Base-by-base conservation (phyloP, 2,888 invertebrate species). In the Dioctria rufipes region DNA sequence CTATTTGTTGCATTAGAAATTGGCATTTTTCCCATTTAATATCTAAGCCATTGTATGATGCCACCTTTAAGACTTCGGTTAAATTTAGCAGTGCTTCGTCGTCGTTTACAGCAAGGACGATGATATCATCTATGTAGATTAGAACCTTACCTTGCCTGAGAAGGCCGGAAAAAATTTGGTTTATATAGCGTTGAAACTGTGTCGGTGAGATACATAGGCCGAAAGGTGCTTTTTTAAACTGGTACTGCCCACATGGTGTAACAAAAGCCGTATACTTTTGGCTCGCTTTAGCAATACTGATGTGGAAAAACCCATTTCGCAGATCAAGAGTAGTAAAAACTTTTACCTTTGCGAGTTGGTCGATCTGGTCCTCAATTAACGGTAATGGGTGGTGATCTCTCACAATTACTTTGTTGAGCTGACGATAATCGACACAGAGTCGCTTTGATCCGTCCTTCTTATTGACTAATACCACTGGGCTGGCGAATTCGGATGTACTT, bases 381-480 rank as follows among this genome's bases (percentile, higher is more conserved):
- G 54, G 54, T 11, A 54, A n/a, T 54, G 54, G 54, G n/a, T 11
- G 11, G 11, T 54, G 54, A n/a, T 54, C 54, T n/a, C 9, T 6
- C 9, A 54, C 11, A 1, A 54, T n/a, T 6, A 11, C n/a, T n/a
- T 54, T 54, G 11, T 54, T 54, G 4, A 54, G 4, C 11, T 54
- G 54, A 4, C 54, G 54, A n/a, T 54, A 54, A 11, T 54, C 54
- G 4, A 54, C n/a, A n/a, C 54, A 54, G 4, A 11, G 11, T 4
- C 54, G 54, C n/a, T 54, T 54, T 54, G 54, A 11, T 54, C 54
- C 54, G 11, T 54, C 54, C n/a, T 54, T 54, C 11, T 54, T 54
- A 54, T 46, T 46, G 9, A 46, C 49, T 9, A 46, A 25, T 25
- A 25, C 25, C 25, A 25, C 25, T 25, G 25, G 25, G 25, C 25